Base-by-base conservation (phyloP, 2,113 vertebrate species). In the Gasterosteus nipponicus region DNA sequence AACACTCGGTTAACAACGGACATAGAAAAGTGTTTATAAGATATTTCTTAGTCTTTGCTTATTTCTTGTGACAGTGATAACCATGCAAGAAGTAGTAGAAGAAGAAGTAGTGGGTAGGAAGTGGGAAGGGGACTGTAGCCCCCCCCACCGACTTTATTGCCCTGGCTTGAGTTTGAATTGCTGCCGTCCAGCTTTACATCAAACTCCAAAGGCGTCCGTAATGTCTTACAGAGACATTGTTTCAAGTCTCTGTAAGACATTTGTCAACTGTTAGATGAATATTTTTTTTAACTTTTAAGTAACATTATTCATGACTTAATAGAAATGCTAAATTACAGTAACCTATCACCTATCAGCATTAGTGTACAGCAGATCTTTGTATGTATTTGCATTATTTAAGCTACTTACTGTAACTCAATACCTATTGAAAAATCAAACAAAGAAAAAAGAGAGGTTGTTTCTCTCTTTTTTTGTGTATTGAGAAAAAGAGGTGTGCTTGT, bases 401-500 rank as follows among this genome's bases (percentile, higher is more conserved):
- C 61, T 46, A 42, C 72, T 56, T 77, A 54, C 9, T 71, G 35
- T 60, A 5, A 4, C 56, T 33, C 75, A 49, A 65, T 63, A 77
- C 81, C 31, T 58, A 83, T 81, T 77, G 51, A 38, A 41, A 26
- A 64, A 87, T 72, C 63, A 79, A 77, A 81, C 18, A 73, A 82
- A 77, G 44, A 65, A 79, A 66, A 78, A 73, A 71, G 31, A 54
- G 22, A 70, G 60, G 71, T 78, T 82, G 51, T 83, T 84, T 88
- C 80, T 77, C 59, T 76, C 71, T 86, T 87, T 63, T 87, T 86
- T 77, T 79, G 69, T 61, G 61, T 78, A 85, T 77, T 70, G 9
- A 71, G 84, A 85, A 81, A 69, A 83, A 84, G 65, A 83, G 85
- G 85, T 80, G 87, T 79, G 87, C 88, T 86, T 84, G 78, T 87